Conservation (phyloP, 2,797 vertebrate species). For the Acropternis orthonyx region DNA sequence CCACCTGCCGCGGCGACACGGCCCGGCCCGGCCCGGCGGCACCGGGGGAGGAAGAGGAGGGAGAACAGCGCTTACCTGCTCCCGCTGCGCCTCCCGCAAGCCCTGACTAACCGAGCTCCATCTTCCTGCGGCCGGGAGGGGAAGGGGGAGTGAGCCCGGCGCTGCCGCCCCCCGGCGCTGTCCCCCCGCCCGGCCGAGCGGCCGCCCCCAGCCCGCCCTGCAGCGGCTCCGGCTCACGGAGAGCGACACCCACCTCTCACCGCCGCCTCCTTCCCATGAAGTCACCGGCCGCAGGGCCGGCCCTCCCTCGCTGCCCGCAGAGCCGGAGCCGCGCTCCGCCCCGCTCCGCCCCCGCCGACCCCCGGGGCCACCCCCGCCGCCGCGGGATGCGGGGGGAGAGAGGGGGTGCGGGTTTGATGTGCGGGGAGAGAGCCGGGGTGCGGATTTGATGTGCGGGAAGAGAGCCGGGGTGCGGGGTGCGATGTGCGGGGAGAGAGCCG, state of each 20-base stretch:
- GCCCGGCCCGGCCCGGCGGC: not conserved
- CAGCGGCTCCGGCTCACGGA: conserved; percentile 3
- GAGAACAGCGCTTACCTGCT: conserved; percentile 39
- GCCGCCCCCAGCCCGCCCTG: conserved; percentile 38
- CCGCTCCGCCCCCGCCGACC: not conserved
- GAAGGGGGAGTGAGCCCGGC: not conserved
- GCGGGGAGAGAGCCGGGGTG: too few relatives aligned
- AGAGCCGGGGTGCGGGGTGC: too few relatives aligned
- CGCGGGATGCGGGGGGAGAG: too few relatives aligned
- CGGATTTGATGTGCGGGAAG: too few relatives aligned
- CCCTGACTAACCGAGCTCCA: conserved; percentile 70
- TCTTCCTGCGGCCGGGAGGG: conserved; percentile 25
- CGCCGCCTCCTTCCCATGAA: conserved; percentile 56
- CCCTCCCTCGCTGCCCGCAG: conserved; percentile 20
- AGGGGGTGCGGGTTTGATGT: too few relatives aligned
- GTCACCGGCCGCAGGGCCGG: conserved; percentile 57
- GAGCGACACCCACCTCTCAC: conserved; percentile 9
- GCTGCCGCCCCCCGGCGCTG: conserved; percentile 39
- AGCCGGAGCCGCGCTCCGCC: not conserved
- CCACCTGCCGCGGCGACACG: not conserved
- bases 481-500: too few relatives aligned
- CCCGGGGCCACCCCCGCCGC: not conserved
- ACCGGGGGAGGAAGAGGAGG: not conserved
- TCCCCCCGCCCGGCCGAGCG: conserved; percentile 25
- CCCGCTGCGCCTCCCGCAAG: not conserved